Base-by-base conservation (phyloP, 2,888 invertebrate species). In the Acanthosepion lycidas region DNA sequence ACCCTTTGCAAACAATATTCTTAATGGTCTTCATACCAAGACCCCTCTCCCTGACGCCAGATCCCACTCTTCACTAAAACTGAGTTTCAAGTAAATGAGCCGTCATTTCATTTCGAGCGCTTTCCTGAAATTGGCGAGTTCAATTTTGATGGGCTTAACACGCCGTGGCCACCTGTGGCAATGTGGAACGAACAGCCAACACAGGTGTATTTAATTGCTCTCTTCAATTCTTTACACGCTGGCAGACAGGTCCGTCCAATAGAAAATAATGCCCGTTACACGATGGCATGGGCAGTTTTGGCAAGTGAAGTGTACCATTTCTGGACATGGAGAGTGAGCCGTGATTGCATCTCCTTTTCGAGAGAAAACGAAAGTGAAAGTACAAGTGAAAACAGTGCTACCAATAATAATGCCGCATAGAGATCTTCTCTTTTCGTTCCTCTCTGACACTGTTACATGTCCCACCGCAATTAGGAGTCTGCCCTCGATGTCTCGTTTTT, bases 251-350 rank as follows among this genome's bases (percentile, higher is more conserved):
- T 18, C n/a, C 78, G 78, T 12, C n/a, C 78, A 78, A 78, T 78
- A 78, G 78, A 78, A n/a, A n/a, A 78, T 78, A n/a, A 78, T n/a
- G n/a, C 78, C n/a, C n/a, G 78, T 78, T 78, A 78, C 78, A 78
- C 78, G 78, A 78, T 78, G 78, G 78, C 15, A n/a, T 78, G n/a
- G n/a, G 78, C 33, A n/a, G 33, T 78, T 78, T 78, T 78, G 78
- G 78, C n/a, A n/a, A 78, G 78, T 78, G 78, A 78, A 78, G 78
- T 78, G 78, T 78, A 33, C n/a, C 28, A n/a, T 33, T 33, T n/a
- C 78, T 78, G 78, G 15, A 78, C 33, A 78, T 15, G 18, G 78
- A 78, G 78, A n/a, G 78, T 78, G 78, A 33, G n/a, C 78, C 33
- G 78, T 78, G 78, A 78, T 78, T 78, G n/a, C 78, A 5, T 78